Evolutionary conservation across 1,140 invertebrate genomes (phyloP), one percentile per base, ranked within the genome.

Genomic region (Drosophila santomea): DNA sequence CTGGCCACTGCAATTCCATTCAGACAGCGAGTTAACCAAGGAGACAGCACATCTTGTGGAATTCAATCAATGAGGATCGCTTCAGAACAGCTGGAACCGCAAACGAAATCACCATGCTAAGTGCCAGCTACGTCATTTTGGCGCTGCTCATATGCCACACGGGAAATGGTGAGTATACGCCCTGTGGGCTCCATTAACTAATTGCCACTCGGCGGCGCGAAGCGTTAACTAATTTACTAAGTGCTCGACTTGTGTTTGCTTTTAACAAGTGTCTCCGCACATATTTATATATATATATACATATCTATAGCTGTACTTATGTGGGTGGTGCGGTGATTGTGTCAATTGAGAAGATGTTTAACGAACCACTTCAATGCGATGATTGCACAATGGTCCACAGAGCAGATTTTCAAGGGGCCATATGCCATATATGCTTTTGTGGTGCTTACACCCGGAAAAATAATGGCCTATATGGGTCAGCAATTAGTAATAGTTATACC

Each of bases 221-320:
- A n/a, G 43, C 66, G 52, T 74, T 75, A 74, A 75, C 73, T 75
- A 76, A 76, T 76, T 76, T 76, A 54, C 59, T 67, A 25, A 58
- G 54, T 62, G 43, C 45, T 75, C 48, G 54, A 54, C 48, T 55
- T 39, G 55, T 20, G 23, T 51, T 57, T 43, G 38, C 52, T 52
- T 43, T 44, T 35, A 44, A 25, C 38, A 14, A 41, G 28, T 35
- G 39, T 41, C 11, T 35, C 12, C 4, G 36, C 25, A 14, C 32
- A 32, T 10, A 32, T 3, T 6, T 8, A 1, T 17, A 5, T 43
- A 11, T 15, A 11, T 36, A 8, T 61, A 38, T 61, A 15, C 36
- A 17, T 12, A 17, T 38, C 2, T 14, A 10, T 17, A n/a, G 12
- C 10, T 11, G 32, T 32, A 10, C 8, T 10, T 32, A 32, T 39